phyloP scores from a whole-genome alignment of 30 jellyfish, hydroid and myxozoan genomes.

The Pelagia noctiluca region DNA sequence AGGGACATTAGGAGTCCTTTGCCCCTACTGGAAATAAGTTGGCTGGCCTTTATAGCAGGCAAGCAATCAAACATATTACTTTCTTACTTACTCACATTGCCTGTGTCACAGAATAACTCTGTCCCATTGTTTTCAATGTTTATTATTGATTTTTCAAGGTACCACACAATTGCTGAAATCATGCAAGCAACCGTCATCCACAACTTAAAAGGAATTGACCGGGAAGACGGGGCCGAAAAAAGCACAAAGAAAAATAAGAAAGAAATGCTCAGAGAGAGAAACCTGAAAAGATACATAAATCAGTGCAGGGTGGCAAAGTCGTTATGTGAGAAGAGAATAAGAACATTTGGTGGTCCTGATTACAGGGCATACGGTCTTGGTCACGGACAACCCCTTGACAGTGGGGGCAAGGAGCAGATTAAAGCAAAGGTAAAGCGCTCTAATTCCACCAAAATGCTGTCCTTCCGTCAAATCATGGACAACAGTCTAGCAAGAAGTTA shows the following conservation, averaged over 20 bases:
- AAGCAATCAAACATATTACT: too few relatives aligned
- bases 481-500: slow-evolving; percentile 95
- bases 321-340: slow-evolving; percentile 93
- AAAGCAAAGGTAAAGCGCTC: slow-evolving; percentile 55
- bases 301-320: slow-evolving; percentile 98
- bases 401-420: slow-evolving; percentile 65
- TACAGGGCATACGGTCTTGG: slow-evolving; percentile 95
- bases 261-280: slow-evolving; percentile 91
- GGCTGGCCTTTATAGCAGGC: too few relatives aligned
- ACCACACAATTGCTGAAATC: slow-evolving; percentile 98
- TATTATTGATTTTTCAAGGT: slow-evolving; percentile 48
- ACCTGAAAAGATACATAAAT: slow-evolving; percentile 87
- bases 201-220: slow-evolving; percentile 79
- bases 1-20: too few relatives aligned
- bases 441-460: slow-evolving; percentile 76
- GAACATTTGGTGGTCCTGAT: slow-evolving; percentile 96
- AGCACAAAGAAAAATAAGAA: slow-evolving; percentile 73
- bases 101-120: too few relatives aligned
- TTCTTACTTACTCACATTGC: too few relatives aligned
- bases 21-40: too few relatives aligned
- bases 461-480: slow-evolving; percentile 92
- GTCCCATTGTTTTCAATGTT: neutral
- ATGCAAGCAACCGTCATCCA: slow-evolving; percentile 99
- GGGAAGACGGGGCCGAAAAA: slow-evolving; percentile 80
- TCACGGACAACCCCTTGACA: slow-evolving; percentile 89